Evolutionary conservation across 1,140 invertebrate species (phyloP).

Genomic region (Paraescarpia echinospica): DNA sequence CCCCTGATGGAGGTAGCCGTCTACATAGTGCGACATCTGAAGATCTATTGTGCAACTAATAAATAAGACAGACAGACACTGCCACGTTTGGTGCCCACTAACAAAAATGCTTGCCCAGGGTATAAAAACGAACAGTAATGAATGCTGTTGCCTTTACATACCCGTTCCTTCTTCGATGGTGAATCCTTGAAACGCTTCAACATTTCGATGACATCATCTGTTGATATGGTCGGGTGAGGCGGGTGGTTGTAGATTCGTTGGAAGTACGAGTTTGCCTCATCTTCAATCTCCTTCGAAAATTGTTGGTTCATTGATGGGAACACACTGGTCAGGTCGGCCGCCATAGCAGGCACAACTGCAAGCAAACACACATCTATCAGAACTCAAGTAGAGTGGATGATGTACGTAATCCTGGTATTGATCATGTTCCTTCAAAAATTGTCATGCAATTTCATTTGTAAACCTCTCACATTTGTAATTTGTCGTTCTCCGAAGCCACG

Average conservation of each 20-base stretch:
- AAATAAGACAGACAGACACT: background rate
- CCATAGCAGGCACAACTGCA: background rate
- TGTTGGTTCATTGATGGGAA: slow-evolving; percentile 53
- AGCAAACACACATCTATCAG: background rate
- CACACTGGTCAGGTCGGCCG: slow-evolving; percentile 30
- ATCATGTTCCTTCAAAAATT: too few species aligned
- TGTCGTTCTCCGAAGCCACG: too few species aligned
- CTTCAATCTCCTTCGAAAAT: slow-evolving; percentile 92
- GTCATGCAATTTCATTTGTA: too few species aligned
- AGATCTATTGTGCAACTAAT: background rate
- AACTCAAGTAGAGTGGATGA: too few species aligned
- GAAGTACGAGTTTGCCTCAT: slow-evolving; percentile 97
- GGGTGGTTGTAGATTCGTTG: slow-evolving; percentile 97
- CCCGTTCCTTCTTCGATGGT: slow-evolving; percentile 78
- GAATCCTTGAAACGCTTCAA: slow-evolving; percentile 95
- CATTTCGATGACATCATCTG: slow-evolving; percentile 71
- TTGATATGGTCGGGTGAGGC: slow-evolving; percentile 86
- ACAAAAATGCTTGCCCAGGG: background rate
- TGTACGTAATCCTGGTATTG: too few species aligned
- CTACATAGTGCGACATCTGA: background rate
- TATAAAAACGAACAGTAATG: background rate
- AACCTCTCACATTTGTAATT: too few species aligned
- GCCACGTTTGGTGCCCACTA: background rate
- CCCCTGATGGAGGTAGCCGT: too few species aligned
- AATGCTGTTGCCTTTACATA: slow-evolving; percentile 37